Base-by-base conservation (phyloP, 2,888 invertebrate genomes). In the Macrosiphum euphorbiae region DNA sequence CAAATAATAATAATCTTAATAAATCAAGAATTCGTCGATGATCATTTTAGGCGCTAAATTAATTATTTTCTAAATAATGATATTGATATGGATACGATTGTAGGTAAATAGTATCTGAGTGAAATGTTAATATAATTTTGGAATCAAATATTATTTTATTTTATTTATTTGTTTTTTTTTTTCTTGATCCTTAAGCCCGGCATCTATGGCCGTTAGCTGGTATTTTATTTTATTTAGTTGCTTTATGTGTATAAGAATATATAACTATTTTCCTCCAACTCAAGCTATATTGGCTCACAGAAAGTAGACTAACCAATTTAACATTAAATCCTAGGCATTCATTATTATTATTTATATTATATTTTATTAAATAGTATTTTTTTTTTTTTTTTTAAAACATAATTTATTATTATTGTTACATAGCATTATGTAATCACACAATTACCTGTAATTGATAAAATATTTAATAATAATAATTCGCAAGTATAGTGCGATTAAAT, bases 251-350 rank as follows among this genome's bases (percentile, higher is more conserved):
- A 10, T 61, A 16, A n/a, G 13, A n/a, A n/a, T 1, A n/a, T 1
- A 67, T 13, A n/a, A n/a, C 16, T 13, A 4, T 13, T 1, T 16
- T 4, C 2, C 7, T n/a, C 5, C 1, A 67, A 67, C n/a, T 67
- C n/a, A 67, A 67, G 0, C 10, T 10, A 4, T 1, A 67, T n/a
- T n/a, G 1, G 13, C 13, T n/a, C n/a, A n/a, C n/a, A 67, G 0
- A n/a, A n/a, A 13, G 13, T n/a, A n/a, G n/a, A 13, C 13, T n/a
- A 67, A n/a, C 67, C 4, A n/a, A 16, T n/a, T n/a, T 16, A 67
- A 0, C 4, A 67, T 13, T 67, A 16, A n/a, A 67, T n/a, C n/a
- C 0, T 16, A 16, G 13, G 11, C 13, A n/a, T 44, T 44, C 0
- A 44, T 44, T 44, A 44, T 44, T 44, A 44, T 44, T 44, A 44